phyloP scores from a whole-genome alignment of 2,113 vertebrate species.

The Mungos mungo region DNA sequence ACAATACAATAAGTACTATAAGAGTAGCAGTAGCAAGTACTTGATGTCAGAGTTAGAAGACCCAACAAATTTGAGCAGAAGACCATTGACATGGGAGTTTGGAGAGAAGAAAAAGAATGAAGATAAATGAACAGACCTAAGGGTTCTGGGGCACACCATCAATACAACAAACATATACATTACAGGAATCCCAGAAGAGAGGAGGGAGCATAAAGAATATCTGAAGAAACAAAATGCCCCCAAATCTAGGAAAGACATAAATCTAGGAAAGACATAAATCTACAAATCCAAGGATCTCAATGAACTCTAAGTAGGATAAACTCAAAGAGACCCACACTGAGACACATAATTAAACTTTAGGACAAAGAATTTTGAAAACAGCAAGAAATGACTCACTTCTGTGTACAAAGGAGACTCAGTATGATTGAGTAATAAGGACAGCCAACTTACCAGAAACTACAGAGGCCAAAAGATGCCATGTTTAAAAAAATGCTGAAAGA shows the following conservation, averaged over 20 bases:
- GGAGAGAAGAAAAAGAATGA: not conserved
- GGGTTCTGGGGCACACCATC: not conserved
- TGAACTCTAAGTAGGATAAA: not conserved
- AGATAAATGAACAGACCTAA: not conserved
- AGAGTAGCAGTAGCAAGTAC: not conserved
- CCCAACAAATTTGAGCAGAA: not conserved
- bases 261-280: not conserved
- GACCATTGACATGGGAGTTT: not conserved
- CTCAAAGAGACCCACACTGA: not conserved
- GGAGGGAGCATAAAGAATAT: not conserved
- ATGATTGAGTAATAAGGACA: not conserved
- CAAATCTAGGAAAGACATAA: not conserved
- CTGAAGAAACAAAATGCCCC: not conserved
- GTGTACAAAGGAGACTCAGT: not conserved
- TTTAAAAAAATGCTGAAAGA: not conserved
- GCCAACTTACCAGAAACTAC: not conserved
- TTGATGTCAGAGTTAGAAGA: not conserved
- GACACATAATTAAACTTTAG: not conserved
- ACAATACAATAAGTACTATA: not conserved
- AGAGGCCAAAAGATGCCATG: not conserved
- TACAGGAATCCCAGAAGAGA: not conserved
- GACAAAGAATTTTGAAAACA: not conserved
- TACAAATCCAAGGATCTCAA: conserved; percentile 19
- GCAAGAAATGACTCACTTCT: not conserved
- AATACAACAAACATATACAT: not conserved